A percentile compares a stretch with the other conserved stretches of the same genome.
These are phyloP conservation scores for Urophycis tenuis DNA, from an alignment of 2,797 vertebrate genomes.

Conservation along the genomic window DNA sequence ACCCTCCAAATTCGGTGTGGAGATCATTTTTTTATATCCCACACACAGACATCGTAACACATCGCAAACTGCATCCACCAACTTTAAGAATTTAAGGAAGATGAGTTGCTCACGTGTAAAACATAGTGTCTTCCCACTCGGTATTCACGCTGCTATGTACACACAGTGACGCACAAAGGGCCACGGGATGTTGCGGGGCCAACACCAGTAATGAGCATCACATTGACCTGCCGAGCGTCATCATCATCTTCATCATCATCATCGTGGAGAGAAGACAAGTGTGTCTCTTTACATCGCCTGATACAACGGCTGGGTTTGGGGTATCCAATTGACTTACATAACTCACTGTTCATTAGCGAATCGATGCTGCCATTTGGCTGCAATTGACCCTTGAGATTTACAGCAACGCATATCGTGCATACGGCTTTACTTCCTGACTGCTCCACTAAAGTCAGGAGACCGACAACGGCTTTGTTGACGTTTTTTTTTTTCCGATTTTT, in stretches of 20 bases:
- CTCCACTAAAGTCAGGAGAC: neutral
- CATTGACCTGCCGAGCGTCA: neutral
- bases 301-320: no score
- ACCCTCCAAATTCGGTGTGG: neutral
- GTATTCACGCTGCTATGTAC: neutral
- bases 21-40: neutral
- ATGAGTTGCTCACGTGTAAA: neutral
- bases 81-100: neutral
- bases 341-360: neutral
- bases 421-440: neutral
- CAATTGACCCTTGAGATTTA: no score
- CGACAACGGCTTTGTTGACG: neutral
- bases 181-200: no score
- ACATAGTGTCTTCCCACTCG: neutral
- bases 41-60: neutral
- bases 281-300: neutral
- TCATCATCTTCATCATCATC: neutral
- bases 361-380: neutral
- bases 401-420: no score
- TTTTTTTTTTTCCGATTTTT: neutral
- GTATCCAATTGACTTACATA: no score
- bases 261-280: neutral
- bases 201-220: neutral
- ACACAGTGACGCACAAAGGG: neutral
- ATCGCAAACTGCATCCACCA: no score